A percentile compares a stretch with the other conserved stretches of the same genome.
Conservation (phyloP, 1,140 invertebrate genomes). For the Pseudomyrmex dendroicus region DNA sequence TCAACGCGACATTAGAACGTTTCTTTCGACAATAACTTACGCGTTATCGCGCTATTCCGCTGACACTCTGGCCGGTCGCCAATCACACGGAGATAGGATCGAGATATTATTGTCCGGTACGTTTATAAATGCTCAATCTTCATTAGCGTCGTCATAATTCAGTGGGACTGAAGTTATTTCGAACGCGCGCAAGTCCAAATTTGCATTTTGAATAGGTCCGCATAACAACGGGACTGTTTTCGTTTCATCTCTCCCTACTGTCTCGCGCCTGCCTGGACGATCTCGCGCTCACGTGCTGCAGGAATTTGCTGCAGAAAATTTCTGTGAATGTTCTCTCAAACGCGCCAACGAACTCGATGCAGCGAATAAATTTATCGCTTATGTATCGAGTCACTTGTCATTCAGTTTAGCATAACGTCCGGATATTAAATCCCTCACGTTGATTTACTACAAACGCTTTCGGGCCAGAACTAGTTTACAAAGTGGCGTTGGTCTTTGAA, state of each 20-base stretch:
- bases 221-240: not conserved
- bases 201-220: not conserved
- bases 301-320: not conserved
- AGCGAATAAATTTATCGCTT: not conserved
- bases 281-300: not conserved
- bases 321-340: constrained; percentile 9
- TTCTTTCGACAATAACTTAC: constrained; percentile 26
- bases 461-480: too few species aligned
- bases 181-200: constrained; percentile 14
- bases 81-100: constrained; percentile 46
- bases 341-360: not conserved
- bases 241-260: constrained; percentile 9
- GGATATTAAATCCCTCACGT: not conserved
- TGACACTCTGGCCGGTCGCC: constrained; percentile 59
- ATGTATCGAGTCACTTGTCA: not conserved
- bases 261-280: not conserved
- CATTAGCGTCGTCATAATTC: constrained; percentile 74
- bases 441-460: constrained; percentile 2
- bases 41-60: constrained; percentile 30
- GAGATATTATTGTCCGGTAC: constrained; percentile 61
- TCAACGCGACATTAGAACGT: not conserved
- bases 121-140: constrained; percentile 72
- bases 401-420: not conserved
- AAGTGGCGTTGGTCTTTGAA: not conserved
- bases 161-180: constrained; percentile 22